These are phyloP conservation scores for Drosophila monieri DNA, from an alignment of 2,888 invertebrate genomes.

Conservation along the genomic window DNA sequence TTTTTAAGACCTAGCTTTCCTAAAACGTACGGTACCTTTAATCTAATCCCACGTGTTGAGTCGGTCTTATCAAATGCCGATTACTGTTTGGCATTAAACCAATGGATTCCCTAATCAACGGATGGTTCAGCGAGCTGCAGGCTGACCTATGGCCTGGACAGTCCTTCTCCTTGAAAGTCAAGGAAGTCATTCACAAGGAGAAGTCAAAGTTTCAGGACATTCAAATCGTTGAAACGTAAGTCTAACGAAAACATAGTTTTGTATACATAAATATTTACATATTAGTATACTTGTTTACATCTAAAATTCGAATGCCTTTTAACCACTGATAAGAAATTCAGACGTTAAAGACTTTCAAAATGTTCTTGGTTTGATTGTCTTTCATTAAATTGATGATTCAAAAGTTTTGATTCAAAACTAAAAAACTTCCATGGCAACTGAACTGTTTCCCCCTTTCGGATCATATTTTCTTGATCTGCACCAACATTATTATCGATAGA, in stretches of 20 bases:
- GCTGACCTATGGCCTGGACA: conserved; percentile 96
- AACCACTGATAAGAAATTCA: neutral
- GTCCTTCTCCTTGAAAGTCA: conserved; percentile 93
- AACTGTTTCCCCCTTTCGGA: conserved; percentile 7
- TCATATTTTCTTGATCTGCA: conserved; percentile 16
- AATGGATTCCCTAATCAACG: conserved; percentile 89
- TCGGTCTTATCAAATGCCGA: conserved; percentile 5
- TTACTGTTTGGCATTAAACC: conserved; percentile 17
- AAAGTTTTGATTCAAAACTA: neutral
- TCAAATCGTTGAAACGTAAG: conserved; percentile 91
- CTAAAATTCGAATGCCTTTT: neutral
- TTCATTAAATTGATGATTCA: no score
- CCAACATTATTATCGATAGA: conserved; percentile 18
- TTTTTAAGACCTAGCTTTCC: conserved; percentile 36
- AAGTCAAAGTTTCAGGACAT: conserved; percentile 94
- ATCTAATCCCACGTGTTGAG: conserved; percentile 15
- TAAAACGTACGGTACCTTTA: conserved; percentile 4
- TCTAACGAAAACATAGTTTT: conserved; percentile 39
- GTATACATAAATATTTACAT: neutral
- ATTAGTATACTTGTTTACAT: conserved; percentile 24
- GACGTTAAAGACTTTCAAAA: neutral
- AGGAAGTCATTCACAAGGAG: conserved; percentile 90
- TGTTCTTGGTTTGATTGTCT: no score
- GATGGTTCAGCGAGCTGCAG: conserved; percentile 97
- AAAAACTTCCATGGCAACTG: conserved; percentile 2